Evolutionary conservation across 2,888 invertebrate species (phyloP).

Genomic region (Fragum whitleyi): DNA sequence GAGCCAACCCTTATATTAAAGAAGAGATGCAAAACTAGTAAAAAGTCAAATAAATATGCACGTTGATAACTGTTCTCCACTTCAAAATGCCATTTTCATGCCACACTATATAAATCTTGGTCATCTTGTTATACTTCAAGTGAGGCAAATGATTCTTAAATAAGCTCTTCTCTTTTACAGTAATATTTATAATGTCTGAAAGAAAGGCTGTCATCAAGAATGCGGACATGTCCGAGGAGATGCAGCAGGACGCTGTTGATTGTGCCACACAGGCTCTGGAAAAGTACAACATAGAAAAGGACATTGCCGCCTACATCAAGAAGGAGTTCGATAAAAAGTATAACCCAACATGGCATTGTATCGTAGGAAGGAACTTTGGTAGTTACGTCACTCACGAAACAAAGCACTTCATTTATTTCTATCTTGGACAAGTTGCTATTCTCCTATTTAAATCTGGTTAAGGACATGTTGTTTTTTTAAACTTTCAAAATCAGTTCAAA

Average conservation of each 20-base stretch:
- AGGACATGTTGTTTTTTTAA: too few relatives aligned
- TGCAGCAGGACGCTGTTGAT: conserved; percentile 99
- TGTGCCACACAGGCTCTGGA: conserved; percentile 99
- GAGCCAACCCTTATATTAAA: too few relatives aligned
- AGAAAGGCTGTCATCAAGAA: conserved; percentile 99
- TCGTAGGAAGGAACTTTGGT: conserved; percentile 99
- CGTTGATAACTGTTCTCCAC: too few relatives aligned
- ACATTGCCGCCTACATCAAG: conserved; percentile 99
- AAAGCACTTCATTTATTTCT: conserved; percentile 99
- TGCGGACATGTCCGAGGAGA: conserved; percentile 99
- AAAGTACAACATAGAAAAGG: conserved; percentile 99
- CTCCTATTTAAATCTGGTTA: conserved; percentile 99
- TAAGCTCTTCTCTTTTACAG: conserved; percentile 35
- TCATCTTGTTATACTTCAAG: too few relatives aligned
- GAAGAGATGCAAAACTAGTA: too few relatives aligned
- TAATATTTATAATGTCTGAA: conserved; percentile 67
- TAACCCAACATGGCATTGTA: conserved; percentile 99
- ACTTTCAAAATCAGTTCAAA: too few relatives aligned
- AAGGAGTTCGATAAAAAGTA: conserved; percentile 99
- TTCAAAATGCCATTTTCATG: too few relatives aligned
- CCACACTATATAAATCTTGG: too few relatives aligned
- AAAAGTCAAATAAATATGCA: too few relatives aligned
- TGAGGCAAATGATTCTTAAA: too few relatives aligned
- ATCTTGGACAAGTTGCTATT: conserved; percentile 99
- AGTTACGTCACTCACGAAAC: conserved; percentile 99